These are phyloP conservation scores for Platichthys stellatus DNA, from an alignment of 2,113 vertebrate species.

Conservation along the genomic window DNA sequence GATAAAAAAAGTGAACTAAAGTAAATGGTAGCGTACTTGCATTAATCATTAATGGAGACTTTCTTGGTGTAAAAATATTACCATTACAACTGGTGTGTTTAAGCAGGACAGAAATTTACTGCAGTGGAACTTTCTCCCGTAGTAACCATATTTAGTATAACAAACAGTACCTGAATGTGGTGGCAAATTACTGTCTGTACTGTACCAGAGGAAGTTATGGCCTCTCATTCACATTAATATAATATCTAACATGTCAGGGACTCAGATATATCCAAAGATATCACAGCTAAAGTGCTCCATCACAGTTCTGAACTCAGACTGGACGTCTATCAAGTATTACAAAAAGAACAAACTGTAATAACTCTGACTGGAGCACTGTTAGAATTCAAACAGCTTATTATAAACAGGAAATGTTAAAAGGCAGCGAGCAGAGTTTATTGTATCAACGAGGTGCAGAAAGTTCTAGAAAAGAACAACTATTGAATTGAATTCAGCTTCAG, in stretches of 20 bases:
- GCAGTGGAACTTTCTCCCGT: conserved; percentile 8
- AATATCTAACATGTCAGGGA: conserved; percentile 29
- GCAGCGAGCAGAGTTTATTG: conserved; percentile 51
- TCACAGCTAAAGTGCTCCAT: neutral
- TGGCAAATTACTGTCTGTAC: conserved; percentile 20
- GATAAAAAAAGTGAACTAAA: too few relatives aligned
- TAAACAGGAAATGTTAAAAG: conserved; percentile 24
- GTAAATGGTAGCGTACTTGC: too few relatives aligned
- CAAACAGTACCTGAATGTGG: conserved; percentile 17
- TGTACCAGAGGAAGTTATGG: conserved; percentile 20
- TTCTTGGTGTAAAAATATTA: conserved; percentile 1
- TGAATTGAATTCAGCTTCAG: conserved; percentile 45
- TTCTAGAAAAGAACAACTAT: conserved; percentile 53
- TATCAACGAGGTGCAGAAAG: conserved; percentile 34
- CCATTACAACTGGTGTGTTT: neutral
- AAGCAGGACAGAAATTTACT: neutral
- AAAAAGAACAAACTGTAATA: conserved; percentile 5
- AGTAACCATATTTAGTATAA: neutral
- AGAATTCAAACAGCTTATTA: conserved; percentile 9
- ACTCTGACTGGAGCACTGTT: conserved; percentile 11
- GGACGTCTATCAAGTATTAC: neutral
- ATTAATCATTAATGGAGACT: neutral
- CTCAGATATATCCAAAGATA: conserved; percentile 13
- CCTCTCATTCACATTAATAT: conserved; percentile 19
- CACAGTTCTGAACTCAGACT: neutral